Percentiles rank a stretch among this genome's conserved stretches.
Evolutionary conservation across 2,888 invertebrate genomes (phyloP).

Genomic region (Sialis fuliginosa): DNA sequence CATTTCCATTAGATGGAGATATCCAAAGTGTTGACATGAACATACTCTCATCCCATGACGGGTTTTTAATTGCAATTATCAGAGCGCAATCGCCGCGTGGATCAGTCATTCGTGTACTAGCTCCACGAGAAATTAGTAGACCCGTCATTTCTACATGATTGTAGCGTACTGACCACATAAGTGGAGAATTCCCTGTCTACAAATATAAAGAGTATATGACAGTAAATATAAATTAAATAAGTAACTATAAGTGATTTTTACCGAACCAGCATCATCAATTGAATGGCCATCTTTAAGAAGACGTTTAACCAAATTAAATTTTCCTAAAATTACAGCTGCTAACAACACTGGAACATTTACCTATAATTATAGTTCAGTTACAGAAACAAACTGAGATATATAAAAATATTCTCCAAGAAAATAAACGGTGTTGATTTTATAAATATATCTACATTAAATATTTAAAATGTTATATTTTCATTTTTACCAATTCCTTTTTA

Average conservation of each 20-base stretch:
- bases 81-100: slow-evolving; percentile 21
- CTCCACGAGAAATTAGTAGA: no score
- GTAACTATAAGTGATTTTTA: slow-evolving; percentile 10
- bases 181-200: neutral
- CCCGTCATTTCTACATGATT: no score
- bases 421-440: neutral
- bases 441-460: neutral
- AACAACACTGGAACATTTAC: slow-evolving; percentile 15
- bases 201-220: neutral
- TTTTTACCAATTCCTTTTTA: slow-evolving; percentile 19
- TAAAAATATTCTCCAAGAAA: neutral
- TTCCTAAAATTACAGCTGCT: slow-evolving; percentile 21
- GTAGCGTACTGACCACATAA: no score
- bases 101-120: slow-evolving; percentile 8
- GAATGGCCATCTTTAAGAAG: slow-evolving; percentile 19
- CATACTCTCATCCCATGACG: slow-evolving; percentile 23
- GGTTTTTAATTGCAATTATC: slow-evolving; percentile 21
- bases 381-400: neutral
- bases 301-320: slow-evolving; percentile 18
- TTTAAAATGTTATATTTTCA: no score
- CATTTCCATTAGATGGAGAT: no score
- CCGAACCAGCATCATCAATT: slow-evolving; percentile 18
- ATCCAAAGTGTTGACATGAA: slow-evolving; percentile 13
- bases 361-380: slow-evolving; percentile 8
- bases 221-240: neutral